phyloP scores from a whole-genome alignment of 2,113 vertebrate genomes.

The Triplophysa rosa region DNA sequence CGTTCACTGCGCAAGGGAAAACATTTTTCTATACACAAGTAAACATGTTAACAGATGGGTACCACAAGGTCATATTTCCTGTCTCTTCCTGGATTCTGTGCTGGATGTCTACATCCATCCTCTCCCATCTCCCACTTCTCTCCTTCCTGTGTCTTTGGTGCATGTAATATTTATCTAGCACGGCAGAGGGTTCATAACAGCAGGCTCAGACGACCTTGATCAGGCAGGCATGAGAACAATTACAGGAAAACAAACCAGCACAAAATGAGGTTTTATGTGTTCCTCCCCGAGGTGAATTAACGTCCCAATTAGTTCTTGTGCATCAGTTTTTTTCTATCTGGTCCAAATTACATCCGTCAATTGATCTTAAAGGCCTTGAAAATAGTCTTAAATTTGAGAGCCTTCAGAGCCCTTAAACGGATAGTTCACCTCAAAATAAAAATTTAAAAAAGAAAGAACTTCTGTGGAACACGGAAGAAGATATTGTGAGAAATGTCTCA shows the following conservation, averaged over 20 bases:
- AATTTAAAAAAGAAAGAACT: too few species aligned
- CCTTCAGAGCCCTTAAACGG: too few species aligned
- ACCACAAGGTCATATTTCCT: slow-evolving; percentile 22
- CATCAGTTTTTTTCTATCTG: neutral
- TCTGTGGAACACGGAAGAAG: too few species aligned
- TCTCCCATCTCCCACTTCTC: neutral
- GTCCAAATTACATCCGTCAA: neutral
- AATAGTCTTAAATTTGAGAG: too few species aligned
- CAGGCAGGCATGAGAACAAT: slow-evolving; percentile 34
- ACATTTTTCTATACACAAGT: neutral
- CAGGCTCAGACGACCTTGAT: slow-evolving; percentile 28
- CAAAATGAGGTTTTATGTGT: slow-evolving; percentile 17
- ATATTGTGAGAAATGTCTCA: too few species aligned
- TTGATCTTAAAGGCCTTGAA: neutral
- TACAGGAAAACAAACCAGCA: slow-evolving; percentile 40
- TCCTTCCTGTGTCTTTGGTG: slow-evolving; percentile 22
- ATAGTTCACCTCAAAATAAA: too few species aligned
- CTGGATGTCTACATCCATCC: slow-evolving; percentile 37
- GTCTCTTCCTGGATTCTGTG: slow-evolving; percentile 45
- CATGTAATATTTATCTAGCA: slow-evolving; percentile 43
- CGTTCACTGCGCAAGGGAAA: neutral
- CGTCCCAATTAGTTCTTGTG: slow-evolving; percentile 28
- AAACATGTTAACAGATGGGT: slow-evolving; percentile 4
- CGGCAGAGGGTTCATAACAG: neutral
- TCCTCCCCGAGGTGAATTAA: slow-evolving; percentile 34